A percentile compares a stretch with the other conserved stretches of the same genome.
These are phyloP conservation scores for Oreortyx pictus DNA, from an alignment of 2,797 vertebrate species.

Conservation along the genomic window DNA sequence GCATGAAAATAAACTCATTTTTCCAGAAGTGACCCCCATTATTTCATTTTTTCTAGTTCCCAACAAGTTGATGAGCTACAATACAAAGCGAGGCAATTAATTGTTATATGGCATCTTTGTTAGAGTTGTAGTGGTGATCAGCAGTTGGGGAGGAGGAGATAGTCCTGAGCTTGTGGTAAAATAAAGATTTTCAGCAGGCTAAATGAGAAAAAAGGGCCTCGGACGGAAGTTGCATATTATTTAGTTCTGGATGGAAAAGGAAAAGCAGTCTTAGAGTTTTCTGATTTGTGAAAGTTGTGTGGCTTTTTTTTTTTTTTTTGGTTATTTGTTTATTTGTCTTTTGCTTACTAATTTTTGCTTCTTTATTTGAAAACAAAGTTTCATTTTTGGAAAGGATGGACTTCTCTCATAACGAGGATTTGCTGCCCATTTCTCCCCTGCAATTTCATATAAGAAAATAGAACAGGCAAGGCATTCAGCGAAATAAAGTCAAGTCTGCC, in stretches of 20 bases:
- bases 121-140: conserved; percentile 63
- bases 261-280: background rate
- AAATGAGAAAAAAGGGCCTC: conserved; percentile 20
- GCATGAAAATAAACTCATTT: conserved; percentile 82
- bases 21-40: conserved; percentile 82
- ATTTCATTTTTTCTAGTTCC: conserved; percentile 80
- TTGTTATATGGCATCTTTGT: conserved; percentile 73
- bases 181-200: conserved; percentile 48
- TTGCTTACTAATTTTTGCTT: background rate
- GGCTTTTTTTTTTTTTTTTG: background rate
- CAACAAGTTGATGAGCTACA: conserved; percentile 77
- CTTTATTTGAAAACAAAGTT: background rate
- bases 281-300: background rate
- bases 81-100: conserved; percentile 79
- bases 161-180: conserved; percentile 47
- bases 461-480: background rate
- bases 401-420: background rate
- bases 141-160: conserved; percentile 61
- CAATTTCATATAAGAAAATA: background rate
- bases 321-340: background rate
- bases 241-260: background rate
- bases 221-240: background rate
- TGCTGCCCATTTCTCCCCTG: background rate
- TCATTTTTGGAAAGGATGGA: background rate
- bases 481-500: background rate